phyloP scores from a whole-genome alignment of 2,888 invertebrate species.

The Callimorpha dominula region DNA sequence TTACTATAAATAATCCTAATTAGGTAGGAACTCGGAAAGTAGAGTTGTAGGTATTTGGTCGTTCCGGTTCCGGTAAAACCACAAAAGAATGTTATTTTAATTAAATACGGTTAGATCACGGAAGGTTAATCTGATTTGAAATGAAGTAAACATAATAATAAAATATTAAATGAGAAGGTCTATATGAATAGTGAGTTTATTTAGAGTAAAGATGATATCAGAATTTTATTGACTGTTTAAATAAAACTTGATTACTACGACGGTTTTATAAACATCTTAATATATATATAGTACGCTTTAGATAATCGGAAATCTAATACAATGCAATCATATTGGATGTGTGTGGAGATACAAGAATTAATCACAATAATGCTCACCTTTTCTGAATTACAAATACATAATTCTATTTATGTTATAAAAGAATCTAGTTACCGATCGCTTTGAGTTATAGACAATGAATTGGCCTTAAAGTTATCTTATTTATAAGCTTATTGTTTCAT shows the following conservation, averaged over 20 bases:
- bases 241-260: too few relatives aligned
- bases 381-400: too few relatives aligned
- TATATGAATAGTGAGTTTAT: slow-evolving; percentile 12
- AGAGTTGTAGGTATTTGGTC: slow-evolving; percentile 25
- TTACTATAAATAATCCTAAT: slow-evolving; percentile 24
- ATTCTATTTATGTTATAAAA: too few relatives aligned
- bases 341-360: too few relatives aligned
- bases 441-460: not conserved
- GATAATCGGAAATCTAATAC: too few relatives aligned
- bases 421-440: too few relatives aligned
- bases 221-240: not conserved
- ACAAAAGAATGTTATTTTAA: slow-evolving; percentile 45
- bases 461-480: slow-evolving; percentile 51
- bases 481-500: slow-evolving; percentile 59
- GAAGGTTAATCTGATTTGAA: slow-evolving; percentile 23
- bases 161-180: not conserved
- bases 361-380: too few relatives aligned
- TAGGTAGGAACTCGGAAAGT: slow-evolving; percentile 22
- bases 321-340: too few relatives aligned
- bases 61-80: slow-evolving; percentile 42
- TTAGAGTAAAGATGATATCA: not conserved
- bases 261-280: too few relatives aligned
- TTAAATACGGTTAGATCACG: slow-evolving; percentile 34
- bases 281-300: too few relatives aligned
- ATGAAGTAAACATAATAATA: slow-evolving; percentile 49